Percentiles rank a stretch among this genome's conserved stretches.
phyloP scores from a whole-genome alignment of 2,797 vertebrate genomes.

The Darevskia mixta region DNA sequence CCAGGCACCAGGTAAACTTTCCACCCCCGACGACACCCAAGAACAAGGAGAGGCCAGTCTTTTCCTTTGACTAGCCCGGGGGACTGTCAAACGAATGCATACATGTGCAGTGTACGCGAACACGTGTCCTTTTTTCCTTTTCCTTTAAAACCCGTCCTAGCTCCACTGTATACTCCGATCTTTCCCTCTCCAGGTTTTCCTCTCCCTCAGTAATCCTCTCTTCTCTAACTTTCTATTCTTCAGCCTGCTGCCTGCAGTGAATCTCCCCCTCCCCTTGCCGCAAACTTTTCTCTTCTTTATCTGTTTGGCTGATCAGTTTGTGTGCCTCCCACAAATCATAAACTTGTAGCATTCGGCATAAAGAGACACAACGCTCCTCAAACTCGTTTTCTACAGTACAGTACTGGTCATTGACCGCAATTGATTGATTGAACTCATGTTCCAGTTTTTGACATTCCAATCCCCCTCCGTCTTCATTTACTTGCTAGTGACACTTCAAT shows the following conservation, averaged over 20 bases:
- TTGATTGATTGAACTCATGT: too few species aligned
- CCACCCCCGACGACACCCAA: rapidly evolving
- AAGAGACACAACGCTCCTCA: neutral
- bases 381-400: too few species aligned
- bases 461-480: neutral
- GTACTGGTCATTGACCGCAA: too few species aligned
- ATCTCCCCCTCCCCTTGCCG: neutral
- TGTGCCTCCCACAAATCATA: neutral
- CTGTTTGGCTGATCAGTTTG: neutral
- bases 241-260: neutral
- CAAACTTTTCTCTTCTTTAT: neutral
- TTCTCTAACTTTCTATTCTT: neutral
- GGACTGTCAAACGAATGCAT: too few species aligned
- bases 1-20: constrained; percentile 89
- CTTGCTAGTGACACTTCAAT: neutral
- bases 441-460: neutral
- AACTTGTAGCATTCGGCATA: neutral
- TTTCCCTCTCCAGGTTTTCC: neutral
- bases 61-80: neutral
- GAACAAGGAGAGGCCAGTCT: neutral
- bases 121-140: neutral
- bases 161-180: neutral
- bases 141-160: neutral
- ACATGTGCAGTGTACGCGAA: neutral
- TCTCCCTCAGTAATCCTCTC: neutral